Conservation (phyloP, 2,797 vertebrate genomes). For the Perodicticus potto region DNA sequence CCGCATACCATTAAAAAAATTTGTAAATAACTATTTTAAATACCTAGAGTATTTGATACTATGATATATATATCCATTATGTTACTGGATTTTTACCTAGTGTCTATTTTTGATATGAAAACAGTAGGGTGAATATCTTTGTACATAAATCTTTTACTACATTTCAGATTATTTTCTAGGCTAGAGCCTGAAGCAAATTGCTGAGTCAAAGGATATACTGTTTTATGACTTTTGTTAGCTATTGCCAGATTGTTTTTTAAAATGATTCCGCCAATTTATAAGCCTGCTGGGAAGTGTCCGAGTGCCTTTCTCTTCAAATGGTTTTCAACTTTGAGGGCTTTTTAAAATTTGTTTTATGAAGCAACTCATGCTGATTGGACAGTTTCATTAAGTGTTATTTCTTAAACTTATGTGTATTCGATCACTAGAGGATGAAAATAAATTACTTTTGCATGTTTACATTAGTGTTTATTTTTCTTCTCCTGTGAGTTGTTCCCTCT, state of each 20-base stretch:
- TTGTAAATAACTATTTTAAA: constrained; percentile 20
- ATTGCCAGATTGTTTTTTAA: constrained; percentile 63
- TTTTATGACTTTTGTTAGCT: constrained; percentile 68
- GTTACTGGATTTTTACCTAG: constrained; percentile 60
- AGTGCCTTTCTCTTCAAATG: not conserved
- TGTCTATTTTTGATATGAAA: constrained; percentile 65
- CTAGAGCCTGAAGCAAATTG: constrained; percentile 50
- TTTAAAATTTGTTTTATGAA: constrained; percentile 26
- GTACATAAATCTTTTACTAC: constrained; percentile 72
- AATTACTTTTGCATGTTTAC: constrained; percentile 28
- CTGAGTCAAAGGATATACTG: constrained; percentile 58
- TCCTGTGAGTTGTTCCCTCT: not conserved
- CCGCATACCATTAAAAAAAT: not conserved
- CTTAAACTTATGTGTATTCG: constrained; percentile 13
- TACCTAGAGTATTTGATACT: not conserved
- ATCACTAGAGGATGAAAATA: not conserved
- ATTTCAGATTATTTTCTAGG: constrained; percentile 68
- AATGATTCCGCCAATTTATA: constrained; percentile 49
- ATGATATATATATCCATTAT: constrained; percentile 57
- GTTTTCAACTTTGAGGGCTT: constrained; percentile 27
- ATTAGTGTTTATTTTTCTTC: constrained; percentile 21
- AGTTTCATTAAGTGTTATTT: constrained; percentile 27
- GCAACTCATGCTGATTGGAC: constrained; percentile 39
- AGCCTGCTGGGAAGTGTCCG: not conserved
- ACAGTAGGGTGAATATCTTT: too few species aligned